Percentiles rank a stretch among this genome's conserved stretches.
phyloP scores from a whole-genome alignment of 2,113 vertebrate genomes.

The Clinocottus analis region DNA sequence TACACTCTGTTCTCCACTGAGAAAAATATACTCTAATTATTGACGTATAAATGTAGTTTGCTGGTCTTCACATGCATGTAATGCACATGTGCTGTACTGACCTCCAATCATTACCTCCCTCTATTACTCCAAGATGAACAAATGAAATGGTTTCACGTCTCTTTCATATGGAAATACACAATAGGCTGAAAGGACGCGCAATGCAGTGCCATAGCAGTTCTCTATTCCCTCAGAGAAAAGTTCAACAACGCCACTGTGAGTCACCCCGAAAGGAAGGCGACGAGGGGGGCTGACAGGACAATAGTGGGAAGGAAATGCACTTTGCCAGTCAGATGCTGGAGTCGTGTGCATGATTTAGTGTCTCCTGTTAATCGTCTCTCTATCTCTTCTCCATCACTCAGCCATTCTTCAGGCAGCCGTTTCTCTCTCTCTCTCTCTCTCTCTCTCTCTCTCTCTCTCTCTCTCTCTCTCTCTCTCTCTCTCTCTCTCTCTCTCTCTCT shows the following conservation, averaged over 20 bases:
- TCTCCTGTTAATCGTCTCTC: conserved; percentile 22
- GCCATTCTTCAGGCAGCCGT: conserved; percentile 5
- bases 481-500: conserved; percentile 12
- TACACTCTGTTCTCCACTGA: background rate
- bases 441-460: background rate
- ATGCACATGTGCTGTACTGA: background rate
- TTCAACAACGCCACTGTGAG: conserved; percentile 34
- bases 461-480: background rate
- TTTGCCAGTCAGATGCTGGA: conserved; percentile 34
- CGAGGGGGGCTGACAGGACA: conserved; percentile 16
- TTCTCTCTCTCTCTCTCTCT: background rate
- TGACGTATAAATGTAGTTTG: background rate
- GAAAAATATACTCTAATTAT: background rate
- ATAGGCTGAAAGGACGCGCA: background rate
- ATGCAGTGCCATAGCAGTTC: background rate
- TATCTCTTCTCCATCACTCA: conserved; percentile 18
- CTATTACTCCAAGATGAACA: conserved; percentile 1
- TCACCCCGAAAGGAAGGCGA: background rate
- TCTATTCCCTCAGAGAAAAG: background rate
- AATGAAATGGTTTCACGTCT: conserved; percentile 2
- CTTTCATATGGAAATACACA: conserved; percentile 14
- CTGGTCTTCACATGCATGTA: background rate
- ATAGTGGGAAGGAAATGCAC: conserved; percentile 46
- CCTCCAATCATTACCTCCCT: conserved; percentile 4
- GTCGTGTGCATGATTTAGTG: conserved; percentile 43